Conservation (phyloP, 2,113 vertebrate species). For the Corythaixoides concolor region DNA sequence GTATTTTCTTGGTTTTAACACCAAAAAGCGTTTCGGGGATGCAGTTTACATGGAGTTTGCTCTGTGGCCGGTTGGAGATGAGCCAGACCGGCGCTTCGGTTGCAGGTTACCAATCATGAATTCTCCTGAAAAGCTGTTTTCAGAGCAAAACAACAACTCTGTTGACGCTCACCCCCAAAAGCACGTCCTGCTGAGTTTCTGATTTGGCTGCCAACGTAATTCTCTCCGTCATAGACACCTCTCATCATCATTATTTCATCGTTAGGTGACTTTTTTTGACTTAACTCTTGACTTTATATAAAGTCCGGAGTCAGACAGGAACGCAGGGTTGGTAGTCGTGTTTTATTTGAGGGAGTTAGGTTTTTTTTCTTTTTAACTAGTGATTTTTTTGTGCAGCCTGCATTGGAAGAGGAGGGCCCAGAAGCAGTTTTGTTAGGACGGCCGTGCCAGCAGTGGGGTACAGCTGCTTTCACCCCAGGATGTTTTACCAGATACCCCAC, state of each 20-base stretch:
- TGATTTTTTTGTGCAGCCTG: not conserved
- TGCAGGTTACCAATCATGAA: not conserved
- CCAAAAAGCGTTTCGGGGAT: not conserved
- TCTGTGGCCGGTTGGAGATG: not conserved
- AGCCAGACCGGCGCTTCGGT: not conserved
- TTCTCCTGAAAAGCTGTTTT: not conserved
- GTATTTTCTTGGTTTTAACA: not conserved
- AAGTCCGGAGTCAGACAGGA: not conserved
- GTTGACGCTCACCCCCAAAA: not conserved
- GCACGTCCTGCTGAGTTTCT: not conserved
- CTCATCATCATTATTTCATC: not conserved
- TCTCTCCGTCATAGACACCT: not conserved
- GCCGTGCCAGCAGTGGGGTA: not conserved
- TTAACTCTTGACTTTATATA: not conserved
- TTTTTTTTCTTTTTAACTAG: not conserved
- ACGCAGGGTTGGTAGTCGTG: not conserved
- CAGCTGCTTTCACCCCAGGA: not conserved
- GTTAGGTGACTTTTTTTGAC: not conserved
- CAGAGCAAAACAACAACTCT: not conserved
- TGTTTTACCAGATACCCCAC: too few relatives aligned
- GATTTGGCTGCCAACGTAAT: accelerated
- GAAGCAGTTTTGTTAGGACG: not conserved
- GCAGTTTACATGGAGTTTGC: not conserved
- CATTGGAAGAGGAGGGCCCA: not conserved
- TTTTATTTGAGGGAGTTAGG: accelerated